Percentiles rank a stretch among this genome's conserved stretches.
These are phyloP conservation scores for Sebastes kiyomatsui DNA, from an alignment of 2,797 vertebrate genomes.

Conservation along the genomic window DNA sequence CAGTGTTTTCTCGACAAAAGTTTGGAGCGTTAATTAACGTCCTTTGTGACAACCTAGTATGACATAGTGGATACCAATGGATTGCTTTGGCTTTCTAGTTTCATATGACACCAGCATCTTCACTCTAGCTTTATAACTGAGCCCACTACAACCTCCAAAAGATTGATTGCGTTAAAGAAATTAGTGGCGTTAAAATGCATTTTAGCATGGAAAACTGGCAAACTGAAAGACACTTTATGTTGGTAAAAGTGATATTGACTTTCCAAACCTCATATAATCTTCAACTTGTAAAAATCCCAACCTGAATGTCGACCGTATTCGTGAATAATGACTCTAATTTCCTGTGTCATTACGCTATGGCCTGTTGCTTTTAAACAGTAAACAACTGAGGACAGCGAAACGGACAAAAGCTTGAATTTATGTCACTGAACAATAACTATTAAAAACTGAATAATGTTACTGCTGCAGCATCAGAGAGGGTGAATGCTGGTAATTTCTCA, in stretches of 20 bases:
- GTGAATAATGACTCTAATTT: slow-evolving; percentile 18
- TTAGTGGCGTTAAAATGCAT: too few relatives aligned
- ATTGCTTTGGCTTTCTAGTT: too few relatives aligned
- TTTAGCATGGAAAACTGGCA: not conserved
- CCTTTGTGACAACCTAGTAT: too few relatives aligned
- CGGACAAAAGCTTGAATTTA: slow-evolving; percentile 41
- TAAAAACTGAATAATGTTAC: slow-evolving; percentile 49
- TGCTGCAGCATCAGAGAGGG: slow-evolving; percentile 15
- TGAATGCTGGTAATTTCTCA: slow-evolving; percentile 64
- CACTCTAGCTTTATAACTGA: too few relatives aligned
- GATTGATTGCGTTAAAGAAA: too few relatives aligned
- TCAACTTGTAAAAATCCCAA: not conserved
- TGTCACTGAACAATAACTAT: slow-evolving; percentile 45
- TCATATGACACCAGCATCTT: too few relatives aligned
- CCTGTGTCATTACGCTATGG: not conserved
- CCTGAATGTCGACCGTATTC: not conserved
- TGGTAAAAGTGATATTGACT: not conserved
- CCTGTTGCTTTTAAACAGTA: slow-evolving; percentile 6
- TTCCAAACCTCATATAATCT: not conserved
- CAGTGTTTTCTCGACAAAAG: too few relatives aligned
- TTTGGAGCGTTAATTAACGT: too few relatives aligned
- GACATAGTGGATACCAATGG: rapidly evolving
- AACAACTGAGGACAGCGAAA: slow-evolving; percentile 18
- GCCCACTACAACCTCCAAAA: too few relatives aligned
- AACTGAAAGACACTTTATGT: not conserved